phyloP scores from a whole-genome alignment of 2,797 vertebrate genomes.

The Sebastes kiyomatsui region DNA sequence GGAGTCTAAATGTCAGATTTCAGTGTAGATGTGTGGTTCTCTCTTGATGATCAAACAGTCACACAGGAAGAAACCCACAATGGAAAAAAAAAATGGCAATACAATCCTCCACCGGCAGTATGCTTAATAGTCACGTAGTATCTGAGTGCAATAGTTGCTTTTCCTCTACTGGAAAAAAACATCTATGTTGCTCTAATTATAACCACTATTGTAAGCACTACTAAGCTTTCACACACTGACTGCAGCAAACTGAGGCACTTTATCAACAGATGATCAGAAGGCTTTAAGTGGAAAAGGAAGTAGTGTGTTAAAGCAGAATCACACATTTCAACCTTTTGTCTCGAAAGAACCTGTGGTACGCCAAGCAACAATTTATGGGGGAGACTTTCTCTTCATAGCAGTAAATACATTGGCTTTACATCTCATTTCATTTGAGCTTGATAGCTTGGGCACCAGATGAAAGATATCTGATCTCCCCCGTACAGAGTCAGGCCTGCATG shows the following conservation, averaged over 20 bases:
- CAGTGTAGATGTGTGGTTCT: constrained; percentile 3
- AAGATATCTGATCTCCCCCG: not conserved
- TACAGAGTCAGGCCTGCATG: not conserved
- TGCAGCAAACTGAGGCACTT: not conserved
- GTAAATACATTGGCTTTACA: not conserved
- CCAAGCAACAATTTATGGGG: not conserved
- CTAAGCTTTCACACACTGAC: not conserved
- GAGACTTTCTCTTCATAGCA: not conserved
- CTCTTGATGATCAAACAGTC: not conserved
- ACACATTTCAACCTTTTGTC: not conserved
- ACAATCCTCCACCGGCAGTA: not conserved
- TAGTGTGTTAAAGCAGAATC: not conserved
- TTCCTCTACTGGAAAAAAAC: not conserved
- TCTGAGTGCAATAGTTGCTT: not conserved
- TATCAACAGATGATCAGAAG: not conserved
- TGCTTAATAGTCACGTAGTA: not conserved
- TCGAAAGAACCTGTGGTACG: not conserved
- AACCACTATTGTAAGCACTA: not conserved
- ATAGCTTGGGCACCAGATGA: constrained; percentile 6
- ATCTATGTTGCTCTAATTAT: not conserved
- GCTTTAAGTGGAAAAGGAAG: not conserved
- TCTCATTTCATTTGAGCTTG: not conserved
- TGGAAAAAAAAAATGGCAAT: not conserved
- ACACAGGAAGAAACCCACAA: constrained; percentile 17
- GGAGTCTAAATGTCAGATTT: constrained; percentile 22